phyloP scores from a whole-genome alignment of 2,888 invertebrate genomes.

The Diadromus collaris region DNA sequence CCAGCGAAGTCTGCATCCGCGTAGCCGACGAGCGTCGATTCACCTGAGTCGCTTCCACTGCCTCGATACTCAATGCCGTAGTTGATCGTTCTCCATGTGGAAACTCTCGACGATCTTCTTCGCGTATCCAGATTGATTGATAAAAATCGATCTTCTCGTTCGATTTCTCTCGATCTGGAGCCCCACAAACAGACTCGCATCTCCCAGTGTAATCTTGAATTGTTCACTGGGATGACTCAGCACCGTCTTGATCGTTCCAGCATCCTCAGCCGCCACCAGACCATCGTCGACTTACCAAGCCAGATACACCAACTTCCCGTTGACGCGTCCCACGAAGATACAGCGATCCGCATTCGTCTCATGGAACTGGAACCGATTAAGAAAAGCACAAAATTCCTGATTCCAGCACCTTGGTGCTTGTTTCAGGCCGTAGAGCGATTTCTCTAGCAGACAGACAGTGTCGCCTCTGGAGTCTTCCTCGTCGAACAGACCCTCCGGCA shows the following conservation, averaged over 20 bases:
- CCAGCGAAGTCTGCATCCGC: too few relatives aligned
- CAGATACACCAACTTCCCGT: conserved; percentile 14
- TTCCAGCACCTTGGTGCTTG: conserved; percentile 36
- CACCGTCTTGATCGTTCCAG: neutral
- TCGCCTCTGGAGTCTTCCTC: neutral
- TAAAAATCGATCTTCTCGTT: neutral
- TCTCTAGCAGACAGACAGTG: conserved; percentile 11
- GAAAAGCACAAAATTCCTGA: neutral
- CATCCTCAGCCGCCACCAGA: conserved; percentile 1
- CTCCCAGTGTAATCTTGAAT: conserved; percentile 23
- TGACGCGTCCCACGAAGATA: conserved; percentile 10
- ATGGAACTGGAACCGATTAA: conserved; percentile 15
- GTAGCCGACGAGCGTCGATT: too few relatives aligned
- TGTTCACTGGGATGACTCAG: neutral
- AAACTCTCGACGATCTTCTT: conserved; percentile 9
- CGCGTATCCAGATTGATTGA: conserved; percentile 22
- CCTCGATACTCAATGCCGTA: neutral
- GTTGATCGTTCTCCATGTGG: neutral
- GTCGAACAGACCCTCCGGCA: neutral
- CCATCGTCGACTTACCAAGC: conserved; percentile 49
- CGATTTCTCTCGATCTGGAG: conserved; percentile 20
- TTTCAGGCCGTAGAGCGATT: conserved; percentile 36
- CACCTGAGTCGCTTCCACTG: neutral
- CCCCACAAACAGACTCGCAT: conserved; percentile 28
- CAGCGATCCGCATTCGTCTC: conserved; percentile 21